Base-by-base conservation (phyloP, 2,888 invertebrate species). In the Zelleria hepariella region DNA sequence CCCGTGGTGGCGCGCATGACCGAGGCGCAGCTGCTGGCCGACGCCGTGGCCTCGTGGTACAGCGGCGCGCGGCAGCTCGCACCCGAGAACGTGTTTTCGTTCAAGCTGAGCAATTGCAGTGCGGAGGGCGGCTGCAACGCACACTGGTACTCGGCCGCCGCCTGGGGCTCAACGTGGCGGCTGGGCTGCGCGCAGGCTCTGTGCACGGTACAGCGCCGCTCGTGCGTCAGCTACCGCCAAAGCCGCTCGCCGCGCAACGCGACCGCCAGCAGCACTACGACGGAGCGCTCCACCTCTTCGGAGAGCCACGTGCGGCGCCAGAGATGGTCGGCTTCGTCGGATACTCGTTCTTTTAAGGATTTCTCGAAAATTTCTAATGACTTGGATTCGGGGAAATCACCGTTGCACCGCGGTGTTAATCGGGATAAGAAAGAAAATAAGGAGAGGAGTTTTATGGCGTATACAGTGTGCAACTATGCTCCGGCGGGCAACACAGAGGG, bases 141-240 rank as follows among this genome's bases (percentile, higher is more conserved):
- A 7, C 82, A 86, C 61, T 86, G 87, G 86, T 87, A 86, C 57
- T 74, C 86, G 0, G 77, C 82, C 0, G 86, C 82, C 0, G 85
- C 86, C 2, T 87, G 87, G 87, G 86, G 84, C 0, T 86, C 86
- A 0, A 86, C 87, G 0, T 88, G 86, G 86, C 79, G 86, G 2
- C 57, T 87, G 2, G 86, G 87, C 42, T 86, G 87, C 60, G 86
- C 86, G 3, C 86, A 86, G 67, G 74, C 86, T 18, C 69, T 87
- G 5, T 86, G 86, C 61, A 84, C 86, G 0, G 78, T 78, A 23
- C 77, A 71, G 62, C 79, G 74, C 62, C 76, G 75, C 3, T 81
- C 85, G 0, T 86, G 86, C 63, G 70, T 70, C 2, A 63, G 74
- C 1, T 85, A 75, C 58, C 77, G 82, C 2, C 82, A 80, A 60